Base-by-base conservation (phyloP, 2,113 vertebrate species). In the Rhinolophus sinicus region DNA sequence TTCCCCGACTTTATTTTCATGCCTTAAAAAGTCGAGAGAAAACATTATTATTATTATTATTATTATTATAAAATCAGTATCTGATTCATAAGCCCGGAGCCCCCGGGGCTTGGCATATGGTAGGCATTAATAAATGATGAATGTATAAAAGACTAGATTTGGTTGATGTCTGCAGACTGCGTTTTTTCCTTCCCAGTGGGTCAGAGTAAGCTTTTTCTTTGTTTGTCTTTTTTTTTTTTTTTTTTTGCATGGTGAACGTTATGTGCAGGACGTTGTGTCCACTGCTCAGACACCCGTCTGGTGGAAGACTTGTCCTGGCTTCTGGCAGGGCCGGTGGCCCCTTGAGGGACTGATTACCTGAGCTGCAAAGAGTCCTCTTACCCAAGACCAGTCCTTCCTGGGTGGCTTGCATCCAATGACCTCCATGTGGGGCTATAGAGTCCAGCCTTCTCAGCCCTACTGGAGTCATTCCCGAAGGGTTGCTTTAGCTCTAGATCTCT, bases 111-210 rank as follows among this genome's bases (percentile, higher is more conserved):
- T 93, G 89, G 75, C 90, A 75, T 58, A 65, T 88, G 64, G 87
- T 38, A 54, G 83, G 24, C 92, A 70, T 97, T 94, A 92, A 93
- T 93, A 86, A 96, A 67, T 89, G 95, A 91, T 88, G 64, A 93
- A 12, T 8, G 30, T 86, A 69, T 76, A 75, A 96, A 50, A 80
- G 75, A 91, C 33, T 94, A 15, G 86, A 91, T 89, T 90, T 77
- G 24, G 40, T 38, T 5, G 88, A 69, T 89, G 75, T 70, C 87
- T 94, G 40, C 13, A 86, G 40, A 75, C 18, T 83, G 58, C 33
- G 35, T 14, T 58, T 30, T 76, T 89, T 94, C 62, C 78, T 81
- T 96, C 75, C 77, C 5, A 47, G 80, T 95, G 73, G 83, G n/a
- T 83, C 52, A 38, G n/a, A 44, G 95, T 77, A 89, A 73, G 14